Percentiles rank a stretch among this genome's conserved stretches.
These are phyloP conservation scores for Notodonta ziczac DNA, from an alignment of 2,888 invertebrate genomes.

Conservation along the genomic window DNA sequence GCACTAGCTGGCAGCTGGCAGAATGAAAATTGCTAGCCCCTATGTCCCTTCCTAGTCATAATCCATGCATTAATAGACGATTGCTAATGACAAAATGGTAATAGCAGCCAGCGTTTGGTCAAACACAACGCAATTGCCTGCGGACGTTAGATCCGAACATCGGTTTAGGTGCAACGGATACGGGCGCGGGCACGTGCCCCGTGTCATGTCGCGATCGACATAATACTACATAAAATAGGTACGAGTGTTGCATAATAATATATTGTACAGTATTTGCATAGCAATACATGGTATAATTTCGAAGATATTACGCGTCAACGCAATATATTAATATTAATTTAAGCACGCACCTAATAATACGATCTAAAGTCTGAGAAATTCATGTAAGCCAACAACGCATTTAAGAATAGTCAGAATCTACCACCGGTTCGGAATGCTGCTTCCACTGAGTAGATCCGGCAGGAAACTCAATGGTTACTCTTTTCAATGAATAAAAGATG, in stretches of 20 bases:
- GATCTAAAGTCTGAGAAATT: too few species aligned
- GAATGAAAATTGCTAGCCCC: conserved; percentile 80
- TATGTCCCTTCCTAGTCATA: conserved; percentile 73
- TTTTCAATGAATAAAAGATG: too few species aligned
- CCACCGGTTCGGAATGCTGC: too few species aligned
- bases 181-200: conserved; percentile 71
- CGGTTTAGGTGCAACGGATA: conserved; percentile 57
- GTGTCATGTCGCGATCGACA: conserved; percentile 23
- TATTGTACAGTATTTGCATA: conserved; percentile 8
- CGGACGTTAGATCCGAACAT: conserved; percentile 64
- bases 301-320: too few species aligned
- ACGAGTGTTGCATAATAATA: conserved; percentile 13
- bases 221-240: conserved; percentile 20
- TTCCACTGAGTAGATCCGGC: too few species aligned
- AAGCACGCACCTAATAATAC: too few species aligned
- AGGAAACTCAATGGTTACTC: too few species aligned
- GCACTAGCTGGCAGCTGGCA: conserved; percentile 60
- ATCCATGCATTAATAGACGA: conserved; percentile 80
- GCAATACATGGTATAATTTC: conserved; percentile 10
- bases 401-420: too few species aligned
- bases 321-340: too few species aligned
- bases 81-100: conserved; percentile 81
- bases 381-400: too few species aligned
- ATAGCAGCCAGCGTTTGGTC: conserved; percentile 69
- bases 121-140: conserved; percentile 65